Evolutionary conservation across 35 echinoderm and acorn worm genomes (phyloP), one percentile per base, ranked within the genome.

Genomic region (Lytechinus pictus): DNA sequence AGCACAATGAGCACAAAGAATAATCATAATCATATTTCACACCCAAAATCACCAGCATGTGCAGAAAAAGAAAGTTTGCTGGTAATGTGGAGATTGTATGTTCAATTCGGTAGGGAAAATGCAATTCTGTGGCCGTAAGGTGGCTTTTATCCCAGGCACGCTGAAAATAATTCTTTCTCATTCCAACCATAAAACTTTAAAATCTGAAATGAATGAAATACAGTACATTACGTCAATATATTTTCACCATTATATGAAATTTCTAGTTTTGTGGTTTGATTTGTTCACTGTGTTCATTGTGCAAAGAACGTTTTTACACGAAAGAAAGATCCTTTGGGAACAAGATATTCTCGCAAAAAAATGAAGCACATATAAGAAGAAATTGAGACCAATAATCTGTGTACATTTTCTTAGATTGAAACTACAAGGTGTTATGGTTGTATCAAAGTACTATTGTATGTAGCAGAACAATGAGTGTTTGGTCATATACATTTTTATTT

Each of bases 21-120:
- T 79, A 79, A 79, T n/a, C 66, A 79, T 79, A 79, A 79, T 79
- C 66, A 79, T 79, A 16, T 79, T 79, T 24, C 66, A 79, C 66
- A n/a, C 66, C 21, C 66, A 79, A n/a, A 71, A n/a, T 79, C 66
- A 79, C n/a, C 66, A 79, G 66, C 4, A 24, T 3, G 66, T 79
- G 66, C 5, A 24, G 66, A 79, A 79, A 24, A 79, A 79, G 66
- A 24, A 79, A 79, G 7, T 24, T 19, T 79, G 66, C 66, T 79
- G 66, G 19, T 79, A 79, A 79, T 79, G 66, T 79, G 66, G 16
- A 24, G n/a, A 79, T 79, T 79, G 66, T 79, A 24, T 3, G 7
- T n/a, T 24, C 16, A 79, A 79, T 79, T 16, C 19, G 16, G 5
- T 6, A 19, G 21, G 66, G 66, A 4, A 79, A 79, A 24, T 19